phyloP scores from a whole-genome alignment of 2,888 invertebrate species.

The Melangyna quadrimaculata region DNA sequence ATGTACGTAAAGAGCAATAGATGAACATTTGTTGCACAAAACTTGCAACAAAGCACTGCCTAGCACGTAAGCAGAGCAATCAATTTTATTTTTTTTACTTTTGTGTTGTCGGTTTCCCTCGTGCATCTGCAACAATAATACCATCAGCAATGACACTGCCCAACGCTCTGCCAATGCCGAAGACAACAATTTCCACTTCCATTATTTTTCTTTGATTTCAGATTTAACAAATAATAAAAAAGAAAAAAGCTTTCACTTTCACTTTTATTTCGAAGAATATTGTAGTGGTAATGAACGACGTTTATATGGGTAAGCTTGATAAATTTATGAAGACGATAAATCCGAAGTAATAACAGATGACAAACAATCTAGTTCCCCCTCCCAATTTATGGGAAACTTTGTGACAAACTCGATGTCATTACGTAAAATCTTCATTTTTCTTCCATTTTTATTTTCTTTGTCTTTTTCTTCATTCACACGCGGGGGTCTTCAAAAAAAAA shows the following conservation, averaged over 20 bases:
- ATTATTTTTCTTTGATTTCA: not conserved
- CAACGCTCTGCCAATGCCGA: conserved; percentile 30
- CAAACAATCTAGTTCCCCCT: conserved; percentile 37
- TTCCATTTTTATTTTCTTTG: not conserved
- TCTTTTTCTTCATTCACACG: not conserved
- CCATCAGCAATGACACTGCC: conserved; percentile 45
- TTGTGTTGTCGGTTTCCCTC: conserved; percentile 18
- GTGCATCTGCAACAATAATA: conserved; percentile 29
- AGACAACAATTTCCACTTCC: conserved; percentile 3
- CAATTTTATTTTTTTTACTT: conserved; percentile 20
- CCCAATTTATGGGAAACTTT: conserved; percentile 14
- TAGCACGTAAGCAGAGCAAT: conserved; percentile 27
- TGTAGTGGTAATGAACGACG: not conserved
- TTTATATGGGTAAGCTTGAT: not conserved
- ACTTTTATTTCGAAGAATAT: conserved; percentile 49
- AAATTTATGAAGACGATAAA: conserved; percentile 32
- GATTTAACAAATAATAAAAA: conserved; percentile 19
- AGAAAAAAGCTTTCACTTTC: conserved; percentile 69
- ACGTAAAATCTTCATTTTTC: conserved; percentile 47
- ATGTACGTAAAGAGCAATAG: conserved; percentile 15
- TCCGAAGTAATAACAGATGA: conserved; percentile 31
- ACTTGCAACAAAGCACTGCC: conserved; percentile 33
- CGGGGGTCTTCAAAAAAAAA: conserved; percentile 10
- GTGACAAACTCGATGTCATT: conserved; percentile 46
- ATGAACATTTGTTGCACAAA: not conserved